phyloP scores from a whole-genome alignment of 2,113 vertebrate genomes.

The Emydocephalus ijimae region DNA sequence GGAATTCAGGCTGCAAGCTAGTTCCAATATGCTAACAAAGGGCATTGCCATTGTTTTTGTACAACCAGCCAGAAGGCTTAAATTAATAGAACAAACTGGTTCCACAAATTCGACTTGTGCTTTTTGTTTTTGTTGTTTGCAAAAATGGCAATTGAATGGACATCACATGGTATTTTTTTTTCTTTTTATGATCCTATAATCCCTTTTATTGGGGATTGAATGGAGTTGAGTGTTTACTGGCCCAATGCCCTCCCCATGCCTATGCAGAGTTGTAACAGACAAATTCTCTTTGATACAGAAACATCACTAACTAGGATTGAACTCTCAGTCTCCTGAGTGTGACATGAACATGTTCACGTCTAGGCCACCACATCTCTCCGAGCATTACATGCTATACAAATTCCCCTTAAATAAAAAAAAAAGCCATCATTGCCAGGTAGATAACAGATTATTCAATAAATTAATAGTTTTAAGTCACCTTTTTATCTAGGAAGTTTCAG shows the following conservation, averaged over 20 bases:
- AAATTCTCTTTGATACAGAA: not conserved
- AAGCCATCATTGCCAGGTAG: not conserved
- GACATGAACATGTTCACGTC: not conserved
- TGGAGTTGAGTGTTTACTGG: not conserved
- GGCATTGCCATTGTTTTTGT: not conserved
- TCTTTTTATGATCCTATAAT: no score
- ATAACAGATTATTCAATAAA: not conserved
- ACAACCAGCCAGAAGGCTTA: not conserved
- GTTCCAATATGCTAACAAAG: not conserved
- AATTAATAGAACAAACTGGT: not conserved
- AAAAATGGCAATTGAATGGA: not conserved
- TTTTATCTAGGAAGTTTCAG: not conserved
- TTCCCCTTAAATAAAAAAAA: not conserved
- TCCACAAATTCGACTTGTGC: not conserved
- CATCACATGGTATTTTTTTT: not conserved
- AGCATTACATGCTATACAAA: not conserved
- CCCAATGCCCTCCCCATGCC: not conserved
- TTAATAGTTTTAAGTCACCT: not conserved
- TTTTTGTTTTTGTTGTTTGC: not conserved
- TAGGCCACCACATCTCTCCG: not conserved
- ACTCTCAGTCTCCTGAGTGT: not conserved
- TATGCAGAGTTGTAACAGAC: not conserved
- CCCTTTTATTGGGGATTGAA: not conserved
- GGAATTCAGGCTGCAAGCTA: not conserved
- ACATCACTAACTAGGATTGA: not conserved